Base-by-base conservation (phyloP, 2,797 vertebrate species). In the Echiichthys vipera region DNA sequence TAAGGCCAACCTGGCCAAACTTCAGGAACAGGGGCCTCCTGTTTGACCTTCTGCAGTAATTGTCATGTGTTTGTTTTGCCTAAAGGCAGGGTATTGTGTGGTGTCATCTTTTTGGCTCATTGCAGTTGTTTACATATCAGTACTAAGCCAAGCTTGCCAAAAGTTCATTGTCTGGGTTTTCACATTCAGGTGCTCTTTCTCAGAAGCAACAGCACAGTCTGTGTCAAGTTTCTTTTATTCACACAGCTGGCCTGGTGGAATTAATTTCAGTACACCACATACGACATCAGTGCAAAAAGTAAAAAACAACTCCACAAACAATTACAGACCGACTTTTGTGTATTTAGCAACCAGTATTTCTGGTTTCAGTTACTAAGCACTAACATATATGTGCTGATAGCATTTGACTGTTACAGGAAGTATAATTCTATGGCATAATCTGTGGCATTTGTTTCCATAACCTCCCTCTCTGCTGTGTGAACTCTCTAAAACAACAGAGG, bases 51-150 rank as follows among this genome's bases (percentile, higher is more conserved):
- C 17, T 47, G 8, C 47, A 47, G 11, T 18, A 39, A 20, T 7
- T 68, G 47, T 65, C 30, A 24, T 29, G 15, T 36, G 68, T 42
- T 64, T 58, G 63, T 55, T 25, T 58, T 50, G 53, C 20, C 63
- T 46, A 0, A 43, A 20, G 54, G 29, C n/a, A 3, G 10, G 9
- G 3, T 20, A 2, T 18, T n/a, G 6, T 39, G 47, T 11, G 2
- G 49, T 36, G 17, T 61, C 42, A 8, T 25, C 29, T 49, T 37
- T 51, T 32, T 2, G 3, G 36, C 49, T 62, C 51, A 51, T 17
- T 39, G 24, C 34, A 18, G n/a, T 7, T 72, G 39, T 78, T 73
- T 51, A 53, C 32, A 58, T 36, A 34, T 67, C 51, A 67, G 25
- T 2, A 40, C 27, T 20, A 15, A 65, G 20, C 22, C 2, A 11